Evolutionary conservation across 2,797 vertebrate species (phyloP).

Genomic region (Dipus sagitta): DNA sequence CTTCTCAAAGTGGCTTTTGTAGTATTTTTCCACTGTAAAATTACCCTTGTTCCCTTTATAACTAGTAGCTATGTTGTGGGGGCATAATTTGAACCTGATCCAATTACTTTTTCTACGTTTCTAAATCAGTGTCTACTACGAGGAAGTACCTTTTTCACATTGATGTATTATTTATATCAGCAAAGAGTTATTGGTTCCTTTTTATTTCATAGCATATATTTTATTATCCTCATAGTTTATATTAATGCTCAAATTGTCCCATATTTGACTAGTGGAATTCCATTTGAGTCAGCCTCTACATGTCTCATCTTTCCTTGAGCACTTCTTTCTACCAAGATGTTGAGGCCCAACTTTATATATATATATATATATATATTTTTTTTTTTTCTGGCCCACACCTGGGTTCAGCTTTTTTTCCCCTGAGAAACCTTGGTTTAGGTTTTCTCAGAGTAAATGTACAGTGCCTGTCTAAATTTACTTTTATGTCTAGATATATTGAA

Average conservation of each 20-base stretch:
- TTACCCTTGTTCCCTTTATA: background rate
- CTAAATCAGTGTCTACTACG: background rate
- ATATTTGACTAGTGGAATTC: slow-evolving; percentile 21
- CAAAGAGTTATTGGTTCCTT: slow-evolving; percentile 8
- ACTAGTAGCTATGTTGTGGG: slow-evolving; percentile 5
- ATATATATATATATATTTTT: no score
- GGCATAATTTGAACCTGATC: background rate
- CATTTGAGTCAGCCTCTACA: background rate
- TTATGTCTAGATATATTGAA: slow-evolving; percentile 4
- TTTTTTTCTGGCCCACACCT: background rate
- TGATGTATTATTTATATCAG: background rate
- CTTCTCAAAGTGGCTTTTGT: background rate
- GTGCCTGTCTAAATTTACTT: background rate
- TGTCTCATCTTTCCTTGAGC: background rate
- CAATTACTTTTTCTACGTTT: slow-evolving; percentile 20
- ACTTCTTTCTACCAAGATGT: slow-evolving; percentile 15
- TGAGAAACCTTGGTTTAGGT: slow-evolving; percentile 13
- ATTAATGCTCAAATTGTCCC: background rate
- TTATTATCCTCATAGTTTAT: background rate
- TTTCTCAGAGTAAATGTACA: slow-evolving; percentile 1
- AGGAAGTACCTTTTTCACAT: background rate
- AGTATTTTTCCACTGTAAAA: background rate
- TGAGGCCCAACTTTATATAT: background rate
- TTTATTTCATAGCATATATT: slow-evolving; percentile 29
- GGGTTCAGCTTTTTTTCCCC: background rate